phyloP scores from a whole-genome alignment of 2,888 invertebrate species.

The Acrobasis suavella region DNA sequence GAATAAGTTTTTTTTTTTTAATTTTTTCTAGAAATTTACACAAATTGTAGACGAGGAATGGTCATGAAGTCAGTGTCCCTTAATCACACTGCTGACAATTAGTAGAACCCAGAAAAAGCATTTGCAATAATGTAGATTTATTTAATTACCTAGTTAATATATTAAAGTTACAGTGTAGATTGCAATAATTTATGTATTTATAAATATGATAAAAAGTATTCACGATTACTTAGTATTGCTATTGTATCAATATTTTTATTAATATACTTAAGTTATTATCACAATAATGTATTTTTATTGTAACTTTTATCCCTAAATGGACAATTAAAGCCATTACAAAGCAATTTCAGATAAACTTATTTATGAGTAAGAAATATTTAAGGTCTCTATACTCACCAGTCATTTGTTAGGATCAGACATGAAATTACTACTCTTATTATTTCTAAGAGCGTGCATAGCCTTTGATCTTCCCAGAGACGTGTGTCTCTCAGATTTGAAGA shows the following conservation, averaged over 20 bases:
- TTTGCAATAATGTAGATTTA: constrained; percentile 1
- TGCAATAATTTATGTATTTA: constrained; percentile 7
- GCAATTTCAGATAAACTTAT: neutral
- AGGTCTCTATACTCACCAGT: neutral
- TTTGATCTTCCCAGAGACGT: constrained; percentile 57
- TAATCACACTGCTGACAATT: too few species aligned
- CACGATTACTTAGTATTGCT: neutral
- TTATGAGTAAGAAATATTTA: neutral
- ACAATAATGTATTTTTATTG: constrained; percentile 13
- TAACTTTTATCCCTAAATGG: neutral
- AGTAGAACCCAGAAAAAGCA: neutral
- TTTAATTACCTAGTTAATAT: neutral
- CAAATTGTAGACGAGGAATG: too few species aligned
- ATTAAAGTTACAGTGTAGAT: neutral
- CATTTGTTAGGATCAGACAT: constrained; percentile 31
- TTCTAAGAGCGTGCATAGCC: constrained; percentile 38
- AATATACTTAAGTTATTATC: constrained; percentile 21
- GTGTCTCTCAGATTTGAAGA: constrained; percentile 55
- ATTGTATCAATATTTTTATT: constrained; percentile 11
- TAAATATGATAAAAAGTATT: neutral
- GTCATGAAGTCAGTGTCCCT: too few species aligned
- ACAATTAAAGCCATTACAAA: neutral
- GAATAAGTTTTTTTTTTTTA: too few species aligned
- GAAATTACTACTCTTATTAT: constrained; percentile 37
- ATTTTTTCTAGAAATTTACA: too few species aligned